These are phyloP conservation scores for Chelonus formosanus DNA, from an alignment of 2,888 invertebrate genomes.

Conservation along the genomic window DNA sequence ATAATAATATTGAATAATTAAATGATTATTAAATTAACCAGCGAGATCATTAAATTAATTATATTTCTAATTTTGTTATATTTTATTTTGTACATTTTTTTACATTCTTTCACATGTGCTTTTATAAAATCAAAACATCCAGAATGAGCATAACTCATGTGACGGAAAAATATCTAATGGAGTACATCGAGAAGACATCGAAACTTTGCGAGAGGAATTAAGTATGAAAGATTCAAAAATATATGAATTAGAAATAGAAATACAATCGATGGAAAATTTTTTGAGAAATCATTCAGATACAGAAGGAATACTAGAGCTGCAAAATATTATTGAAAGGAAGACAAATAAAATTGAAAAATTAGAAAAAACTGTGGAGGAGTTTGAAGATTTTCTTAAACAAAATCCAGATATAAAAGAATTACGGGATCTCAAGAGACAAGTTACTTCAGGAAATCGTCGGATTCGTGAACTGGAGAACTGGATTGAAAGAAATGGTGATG, in stretches of 20 bases:
- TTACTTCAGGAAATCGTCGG: slow-evolving; percentile 45
- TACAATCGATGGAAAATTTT: slow-evolving; percentile 68
- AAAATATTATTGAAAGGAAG: slow-evolving; percentile 70
- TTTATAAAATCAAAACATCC: background rate
- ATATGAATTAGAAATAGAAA: slow-evolving; percentile 69
- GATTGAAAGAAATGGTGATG: slow-evolving; percentile 69
- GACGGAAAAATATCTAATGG: background rate
- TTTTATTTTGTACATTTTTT: no score
- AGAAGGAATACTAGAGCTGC: slow-evolving; percentile 70
- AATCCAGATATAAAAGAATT: slow-evolving; percentile 65
- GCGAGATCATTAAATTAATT: no score
- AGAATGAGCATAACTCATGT: no score
- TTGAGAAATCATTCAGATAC: slow-evolving; percentile 69
- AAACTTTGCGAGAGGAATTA: slow-evolving; percentile 27
- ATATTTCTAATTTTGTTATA: no score
- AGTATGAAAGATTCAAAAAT: slow-evolving; percentile 68
- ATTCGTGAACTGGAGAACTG: slow-evolving; percentile 62
- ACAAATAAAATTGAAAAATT: slow-evolving; percentile 79
- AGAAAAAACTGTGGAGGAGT: slow-evolving; percentile 75
- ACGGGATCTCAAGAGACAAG: slow-evolving; percentile 52
- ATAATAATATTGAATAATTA: no score
- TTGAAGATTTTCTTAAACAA: slow-evolving; percentile 65
- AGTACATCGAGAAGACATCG: background rate
- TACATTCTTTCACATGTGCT: background rate
- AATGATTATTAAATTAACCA: no score